Percentiles rank a stretch among this genome's conserved stretches.
These are phyloP conservation scores for Australoheros scitulus DNA, from an alignment of 2,113 vertebrate species.

Conservation along the genomic window DNA sequence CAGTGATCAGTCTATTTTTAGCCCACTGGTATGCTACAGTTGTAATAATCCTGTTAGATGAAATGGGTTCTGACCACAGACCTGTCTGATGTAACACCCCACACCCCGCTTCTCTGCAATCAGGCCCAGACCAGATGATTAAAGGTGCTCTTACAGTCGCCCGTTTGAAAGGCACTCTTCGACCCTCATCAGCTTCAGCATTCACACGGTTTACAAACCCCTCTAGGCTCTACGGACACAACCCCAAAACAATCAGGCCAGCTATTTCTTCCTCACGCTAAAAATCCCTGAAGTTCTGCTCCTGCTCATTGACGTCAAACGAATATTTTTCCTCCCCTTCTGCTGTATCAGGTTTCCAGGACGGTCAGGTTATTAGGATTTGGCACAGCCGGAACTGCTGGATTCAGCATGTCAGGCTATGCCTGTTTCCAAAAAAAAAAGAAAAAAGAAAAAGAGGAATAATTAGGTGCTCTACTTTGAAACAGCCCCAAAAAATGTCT, in stretches of 20 bases:
- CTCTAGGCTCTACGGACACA: slow-evolving; percentile 24
- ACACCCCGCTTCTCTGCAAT: slow-evolving; percentile 39
- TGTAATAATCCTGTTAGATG: slow-evolving; percentile 61
- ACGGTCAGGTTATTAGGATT: slow-evolving; percentile 44
- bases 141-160: slow-evolving; percentile 54
- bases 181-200: slow-evolving; percentile 52
- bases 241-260: slow-evolving; percentile 72
- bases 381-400: slow-evolving; percentile 35
- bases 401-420: slow-evolving; percentile 19
- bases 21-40: slow-evolving; percentile 59
- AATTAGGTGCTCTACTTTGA: slow-evolving; percentile 19
- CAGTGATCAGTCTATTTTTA: slow-evolving; percentile 44
- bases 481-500: not conserved
- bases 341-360: slow-evolving; percentile 53
- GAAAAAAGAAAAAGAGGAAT: not conserved
- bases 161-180: slow-evolving; percentile 42
- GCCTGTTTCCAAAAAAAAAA: not conserved
- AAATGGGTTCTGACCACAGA: slow-evolving; percentile 40
- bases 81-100: slow-evolving; percentile 34
- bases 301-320: slow-evolving; percentile 70
- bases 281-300: slow-evolving; percentile 57
- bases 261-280: slow-evolving; percentile 59
- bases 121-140: slow-evolving; percentile 59
- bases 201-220: slow-evolving; percentile 62
- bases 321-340: slow-evolving; percentile 2